A percentile compares a stretch with the other conserved stretches of the same genome.
phyloP scores from a whole-genome alignment of 2,797 vertebrate genomes.

The Argyrosomus regius region DNA sequence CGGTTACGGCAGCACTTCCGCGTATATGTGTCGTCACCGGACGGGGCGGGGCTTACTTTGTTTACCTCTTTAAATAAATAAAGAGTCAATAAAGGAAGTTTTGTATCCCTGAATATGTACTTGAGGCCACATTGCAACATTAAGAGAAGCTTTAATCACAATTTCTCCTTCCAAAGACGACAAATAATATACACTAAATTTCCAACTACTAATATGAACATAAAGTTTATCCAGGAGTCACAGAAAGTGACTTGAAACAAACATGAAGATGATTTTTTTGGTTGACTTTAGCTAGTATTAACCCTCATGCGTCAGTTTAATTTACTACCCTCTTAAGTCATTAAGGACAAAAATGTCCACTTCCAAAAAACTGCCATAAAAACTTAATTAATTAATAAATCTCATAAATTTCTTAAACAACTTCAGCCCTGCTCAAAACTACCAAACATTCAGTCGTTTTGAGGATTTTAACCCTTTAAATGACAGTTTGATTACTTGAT shows the following conservation, averaged over 20 bases:
- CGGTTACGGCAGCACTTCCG: slow-evolving; percentile 68
- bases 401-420: no score
- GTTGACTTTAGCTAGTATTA: background rate
- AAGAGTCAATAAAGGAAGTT: background rate
- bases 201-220: no score
- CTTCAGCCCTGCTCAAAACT: no score
- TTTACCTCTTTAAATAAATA: background rate
- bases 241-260: background rate
- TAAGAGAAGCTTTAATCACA: background rate
- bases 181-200: background rate
- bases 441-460: no score
- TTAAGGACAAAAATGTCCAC: no score
- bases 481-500: no score
- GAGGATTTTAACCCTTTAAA: no score
- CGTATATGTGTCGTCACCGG: slow-evolving; percentile 19
- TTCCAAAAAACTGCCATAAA: no score
- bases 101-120: background rate
- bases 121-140: background rate
- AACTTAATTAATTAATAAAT: no score
- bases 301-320: no score
- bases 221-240: no score
- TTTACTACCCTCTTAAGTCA: no score
- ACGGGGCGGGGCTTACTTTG: background rate
- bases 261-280: background rate
- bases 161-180: background rate